phyloP scores from a whole-genome alignment of 2,113 vertebrate species.

The Ellobius talpinus region DNA sequence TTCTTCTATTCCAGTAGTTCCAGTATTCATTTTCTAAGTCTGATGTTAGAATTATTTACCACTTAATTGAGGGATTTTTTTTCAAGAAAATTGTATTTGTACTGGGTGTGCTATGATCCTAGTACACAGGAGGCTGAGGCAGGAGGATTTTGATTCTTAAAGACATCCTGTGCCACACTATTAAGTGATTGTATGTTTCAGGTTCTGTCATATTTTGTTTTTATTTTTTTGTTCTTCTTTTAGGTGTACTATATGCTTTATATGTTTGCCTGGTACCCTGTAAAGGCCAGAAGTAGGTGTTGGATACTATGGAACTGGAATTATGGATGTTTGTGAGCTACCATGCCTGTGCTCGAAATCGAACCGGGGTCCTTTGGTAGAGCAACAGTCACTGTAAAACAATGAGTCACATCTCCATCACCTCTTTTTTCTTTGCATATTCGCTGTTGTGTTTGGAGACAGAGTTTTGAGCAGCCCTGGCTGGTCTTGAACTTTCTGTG shows the following conservation, averaged over 20 bases:
- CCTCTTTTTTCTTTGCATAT: background rate
- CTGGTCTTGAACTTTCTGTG: background rate
- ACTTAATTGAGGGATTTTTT: slow-evolving; percentile 28
- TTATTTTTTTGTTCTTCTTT: background rate
- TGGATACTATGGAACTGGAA: background rate
- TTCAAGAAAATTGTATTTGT: background rate
- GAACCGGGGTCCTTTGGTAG: background rate
- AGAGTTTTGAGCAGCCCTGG: background rate
- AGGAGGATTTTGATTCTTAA: background rate
- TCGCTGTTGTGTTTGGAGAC: background rate
- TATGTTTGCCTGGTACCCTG: background rate
- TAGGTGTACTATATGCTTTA: background rate
- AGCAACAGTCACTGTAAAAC: background rate
- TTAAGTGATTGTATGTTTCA: background rate
- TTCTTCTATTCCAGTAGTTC: slow-evolving; percentile 8
- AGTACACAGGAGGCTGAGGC: background rate
- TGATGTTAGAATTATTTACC: slow-evolving; percentile 45
- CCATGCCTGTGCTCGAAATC: background rate
- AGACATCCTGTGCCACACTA: background rate
- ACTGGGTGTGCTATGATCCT: too few species aligned
- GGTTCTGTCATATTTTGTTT: background rate
- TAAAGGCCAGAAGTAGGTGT: background rate
- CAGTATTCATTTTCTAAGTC: background rate
- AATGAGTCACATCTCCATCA: background rate
- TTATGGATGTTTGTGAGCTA: background rate